Evolutionary conservation across 2,888 invertebrate genomes (phyloP), one percentile per base, ranked within the genome.

Genomic region (Epirrita christyi): DNA sequence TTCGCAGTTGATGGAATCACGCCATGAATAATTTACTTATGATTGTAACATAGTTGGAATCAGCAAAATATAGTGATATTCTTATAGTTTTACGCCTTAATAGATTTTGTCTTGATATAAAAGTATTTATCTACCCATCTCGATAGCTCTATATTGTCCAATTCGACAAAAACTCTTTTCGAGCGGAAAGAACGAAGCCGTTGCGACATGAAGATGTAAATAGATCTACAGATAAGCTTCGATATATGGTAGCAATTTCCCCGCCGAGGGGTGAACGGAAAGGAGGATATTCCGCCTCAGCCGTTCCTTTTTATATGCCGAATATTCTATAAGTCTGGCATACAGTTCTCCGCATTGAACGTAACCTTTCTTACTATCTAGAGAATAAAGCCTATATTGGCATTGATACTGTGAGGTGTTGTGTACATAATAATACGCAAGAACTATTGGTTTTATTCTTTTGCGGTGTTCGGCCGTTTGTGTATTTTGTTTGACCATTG

Each of bases 171-270:
- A 56, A 57, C 55, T 54, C 49, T 60, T 52, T 52, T n/a, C 40
- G 21, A 57, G 40, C 60, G 63, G 77, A 77, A 78, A 73, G 67
- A 78, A 77, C 68, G 70, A 70, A 70, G 57, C 71, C 71, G 66
- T 77, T 65, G 75, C 71, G 75, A 75, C 81, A 75, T 72, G 70
- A 51, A 78, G 77, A 85, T 83, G 85, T 86, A 85, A 85, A 87
- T 83, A 85, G 85, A 87, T 87, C 78, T 75, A 58, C 50, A 85
- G 88, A 89, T 88, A 88, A 88, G 82, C 76, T 74, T 75, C 85
- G 73, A 88, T 86, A 84, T 88, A 88, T 85, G 82, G 85, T 72
- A 71, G 83, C 88, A 86, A 89, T 89, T 88, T 87, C 86, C 87
- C 69, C 64, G 65, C 70, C 69, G 73, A 82, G 82, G 85, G 84